Evolutionary conservation across 2,888 invertebrate genomes (phyloP).

Genomic region (Ephialtes manifestator): DNA sequence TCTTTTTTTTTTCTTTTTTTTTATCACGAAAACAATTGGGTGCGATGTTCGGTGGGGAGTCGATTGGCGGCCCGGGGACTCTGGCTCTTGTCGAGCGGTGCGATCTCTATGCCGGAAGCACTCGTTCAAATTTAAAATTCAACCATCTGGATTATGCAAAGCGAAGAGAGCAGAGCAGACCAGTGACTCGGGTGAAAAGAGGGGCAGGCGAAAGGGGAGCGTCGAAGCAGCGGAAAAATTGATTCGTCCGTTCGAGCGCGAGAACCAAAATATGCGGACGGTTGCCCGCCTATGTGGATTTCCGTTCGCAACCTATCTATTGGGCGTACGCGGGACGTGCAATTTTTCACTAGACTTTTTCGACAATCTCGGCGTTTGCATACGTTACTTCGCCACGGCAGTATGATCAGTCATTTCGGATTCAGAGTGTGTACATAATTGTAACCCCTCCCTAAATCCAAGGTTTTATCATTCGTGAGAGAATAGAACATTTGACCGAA

Average conservation of each 20-base stretch:
- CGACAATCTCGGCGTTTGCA: constrained; percentile 15
- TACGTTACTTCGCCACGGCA: constrained; percentile 17
- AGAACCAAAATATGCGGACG: constrained; percentile 75
- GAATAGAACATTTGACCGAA: constrained; percentile 15
- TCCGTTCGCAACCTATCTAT: constrained; percentile 59
- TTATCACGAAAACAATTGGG: constrained; percentile 72
- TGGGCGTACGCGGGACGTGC: constrained; percentile 24
- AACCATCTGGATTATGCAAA: constrained; percentile 82
- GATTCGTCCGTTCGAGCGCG: constrained; percentile 78
- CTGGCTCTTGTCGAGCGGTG: constrained; percentile 59
- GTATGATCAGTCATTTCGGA: constrained; percentile 26
- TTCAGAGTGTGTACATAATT: constrained; percentile 44
- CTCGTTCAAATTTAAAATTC: constrained; percentile 80
- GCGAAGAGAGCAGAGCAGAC: constrained; percentile 65
- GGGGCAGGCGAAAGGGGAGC: not conserved
- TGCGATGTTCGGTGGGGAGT: constrained; percentile 16
- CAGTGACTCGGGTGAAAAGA: constrained; percentile 36
- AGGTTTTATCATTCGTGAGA: constrained; percentile 10
- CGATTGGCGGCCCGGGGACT: constrained; percentile 16
- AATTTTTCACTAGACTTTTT: constrained; percentile 50
- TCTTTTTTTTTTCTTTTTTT: constrained; percentile 21
- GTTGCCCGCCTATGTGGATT: constrained; percentile 63
- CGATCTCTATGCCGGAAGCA: constrained; percentile 62
- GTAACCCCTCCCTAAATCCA: not conserved
- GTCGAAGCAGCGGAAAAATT: constrained; percentile 78